Percentiles rank a stretch among this genome's conserved stretches.
Evolutionary conservation across 2,797 vertebrate genomes (phyloP).

Genomic region (Bryconaethiops microstoma): DNA sequence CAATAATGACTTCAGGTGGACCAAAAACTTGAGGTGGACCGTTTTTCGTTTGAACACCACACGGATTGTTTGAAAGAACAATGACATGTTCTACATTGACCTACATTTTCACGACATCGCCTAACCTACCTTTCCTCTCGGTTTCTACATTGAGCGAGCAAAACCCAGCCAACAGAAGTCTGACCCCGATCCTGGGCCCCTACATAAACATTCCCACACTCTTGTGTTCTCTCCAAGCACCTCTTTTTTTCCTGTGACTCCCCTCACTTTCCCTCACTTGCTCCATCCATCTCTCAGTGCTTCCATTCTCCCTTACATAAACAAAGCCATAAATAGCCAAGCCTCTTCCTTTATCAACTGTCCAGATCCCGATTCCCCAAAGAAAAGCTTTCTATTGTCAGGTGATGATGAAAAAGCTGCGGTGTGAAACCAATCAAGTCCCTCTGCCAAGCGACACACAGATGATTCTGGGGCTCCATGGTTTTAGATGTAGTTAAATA

Average conservation of each 20-base stretch:
- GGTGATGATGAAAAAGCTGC: background rate
- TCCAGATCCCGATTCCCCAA: background rate
- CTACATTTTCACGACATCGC: background rate
- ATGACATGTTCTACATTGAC: background rate
- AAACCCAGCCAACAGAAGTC: background rate
- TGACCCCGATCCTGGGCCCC: constrained; percentile 10
- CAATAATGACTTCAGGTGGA: constrained; percentile 12
- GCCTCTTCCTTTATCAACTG: constrained; percentile 23
- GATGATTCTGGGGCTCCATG: background rate
- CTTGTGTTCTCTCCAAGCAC: constrained; percentile 20
- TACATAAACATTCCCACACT: constrained; percentile 54
- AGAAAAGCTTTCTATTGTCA: constrained; percentile 11
- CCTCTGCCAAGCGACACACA: background rate
- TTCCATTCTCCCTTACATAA: constrained; percentile 65
- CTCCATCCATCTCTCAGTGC: constrained; percentile 55
- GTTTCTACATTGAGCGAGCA: background rate
- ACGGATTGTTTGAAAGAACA: background rate
- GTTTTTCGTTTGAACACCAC: background rate
- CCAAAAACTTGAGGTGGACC: background rate
- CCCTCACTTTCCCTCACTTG: constrained; percentile 52
- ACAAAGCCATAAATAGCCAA: constrained; percentile 48
- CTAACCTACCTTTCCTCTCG: background rate
- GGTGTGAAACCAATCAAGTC: background rate
- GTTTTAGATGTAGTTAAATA: background rate
- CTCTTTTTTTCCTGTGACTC: constrained; percentile 49